Percentiles rank a stretch among this genome's conserved stretches.
Conservation (phyloP, 2,113 vertebrate genomes). For the Hippotragus niger region DNA sequence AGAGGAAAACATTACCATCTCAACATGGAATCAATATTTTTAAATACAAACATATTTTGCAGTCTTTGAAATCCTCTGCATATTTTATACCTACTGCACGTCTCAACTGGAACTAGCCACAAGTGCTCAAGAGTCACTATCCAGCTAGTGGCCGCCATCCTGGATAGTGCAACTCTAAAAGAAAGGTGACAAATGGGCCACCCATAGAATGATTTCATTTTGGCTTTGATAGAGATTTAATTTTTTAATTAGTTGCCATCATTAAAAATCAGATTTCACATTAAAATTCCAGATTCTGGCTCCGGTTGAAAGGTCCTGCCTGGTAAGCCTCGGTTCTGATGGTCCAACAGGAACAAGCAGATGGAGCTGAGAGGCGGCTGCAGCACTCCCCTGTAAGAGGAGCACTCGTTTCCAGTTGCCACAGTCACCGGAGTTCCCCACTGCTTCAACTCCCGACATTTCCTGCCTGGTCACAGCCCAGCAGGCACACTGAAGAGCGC, state of each 20-base stretch:
- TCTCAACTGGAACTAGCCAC: background rate
- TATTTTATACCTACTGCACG: background rate
- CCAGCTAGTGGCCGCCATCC: background rate
- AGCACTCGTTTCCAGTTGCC: background rate
- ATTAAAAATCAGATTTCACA: background rate
- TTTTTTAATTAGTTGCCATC: background rate
- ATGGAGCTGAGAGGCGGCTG: background rate
- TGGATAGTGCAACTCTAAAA: background rate
- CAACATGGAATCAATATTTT: background rate
- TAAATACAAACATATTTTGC: background rate
- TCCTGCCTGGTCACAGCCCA: conserved; percentile 40
- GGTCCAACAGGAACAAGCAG: background rate
- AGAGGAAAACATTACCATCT: background rate
- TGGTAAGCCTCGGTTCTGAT: background rate
- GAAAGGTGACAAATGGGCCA: background rate
- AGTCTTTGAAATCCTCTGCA: background rate
- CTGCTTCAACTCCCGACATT: background rate
- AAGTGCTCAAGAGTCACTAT: background rate
- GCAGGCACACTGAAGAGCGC: background rate
- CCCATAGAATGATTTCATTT: background rate
- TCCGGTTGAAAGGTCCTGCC: background rate
- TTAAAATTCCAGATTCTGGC: conserved; percentile 4
- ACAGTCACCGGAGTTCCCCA: background rate
- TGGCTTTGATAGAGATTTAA: background rate
- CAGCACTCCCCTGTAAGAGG: background rate